phyloP scores from a whole-genome alignment of 2,797 vertebrate genomes.

The Graptemys geographica region DNA sequence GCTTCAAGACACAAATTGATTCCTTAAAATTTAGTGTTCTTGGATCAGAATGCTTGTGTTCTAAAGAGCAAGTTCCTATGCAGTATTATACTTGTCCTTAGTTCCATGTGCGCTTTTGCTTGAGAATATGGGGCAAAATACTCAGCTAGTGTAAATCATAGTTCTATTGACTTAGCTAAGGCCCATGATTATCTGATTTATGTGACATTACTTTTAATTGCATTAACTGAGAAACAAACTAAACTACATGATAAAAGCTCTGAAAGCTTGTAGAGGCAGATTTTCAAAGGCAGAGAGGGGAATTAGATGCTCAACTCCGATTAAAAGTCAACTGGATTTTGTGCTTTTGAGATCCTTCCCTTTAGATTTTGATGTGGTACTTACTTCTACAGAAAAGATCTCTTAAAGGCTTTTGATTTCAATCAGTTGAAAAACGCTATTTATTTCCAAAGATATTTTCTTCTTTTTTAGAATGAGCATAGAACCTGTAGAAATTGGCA shows the following conservation, averaged over 20 bases:
- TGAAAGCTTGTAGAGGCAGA: not conserved
- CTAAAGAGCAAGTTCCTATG: not conserved
- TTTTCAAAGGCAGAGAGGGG: not conserved
- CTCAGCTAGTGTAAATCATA: not conserved
- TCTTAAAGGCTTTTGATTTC: constrained; percentile 21
- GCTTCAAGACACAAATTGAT: not conserved
- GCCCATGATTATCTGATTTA: constrained; percentile 30
- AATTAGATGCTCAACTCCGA: not conserved
- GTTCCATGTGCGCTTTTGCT: not conserved
- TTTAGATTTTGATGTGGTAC: not conserved
- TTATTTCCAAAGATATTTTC: constrained; percentile 10
- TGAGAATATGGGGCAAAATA: not conserved
- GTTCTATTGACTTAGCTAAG: not conserved
- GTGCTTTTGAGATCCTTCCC: not conserved
- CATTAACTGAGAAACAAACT: not conserved
- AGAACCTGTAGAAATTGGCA: constrained; percentile 20
- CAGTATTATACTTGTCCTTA: not conserved
- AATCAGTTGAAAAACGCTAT: not conserved
- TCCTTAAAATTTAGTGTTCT: constrained; percentile 40
- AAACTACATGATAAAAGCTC: not conserved
- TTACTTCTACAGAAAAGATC: not conserved
- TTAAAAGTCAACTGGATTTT: not conserved
- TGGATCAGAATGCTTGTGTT: constrained; percentile 8
- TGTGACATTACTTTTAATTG: constrained; percentile 12
- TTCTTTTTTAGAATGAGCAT: constrained; percentile 18